Conservation (phyloP, 2,888 invertebrate species). For the Sinhomidia bicolor region DNA sequence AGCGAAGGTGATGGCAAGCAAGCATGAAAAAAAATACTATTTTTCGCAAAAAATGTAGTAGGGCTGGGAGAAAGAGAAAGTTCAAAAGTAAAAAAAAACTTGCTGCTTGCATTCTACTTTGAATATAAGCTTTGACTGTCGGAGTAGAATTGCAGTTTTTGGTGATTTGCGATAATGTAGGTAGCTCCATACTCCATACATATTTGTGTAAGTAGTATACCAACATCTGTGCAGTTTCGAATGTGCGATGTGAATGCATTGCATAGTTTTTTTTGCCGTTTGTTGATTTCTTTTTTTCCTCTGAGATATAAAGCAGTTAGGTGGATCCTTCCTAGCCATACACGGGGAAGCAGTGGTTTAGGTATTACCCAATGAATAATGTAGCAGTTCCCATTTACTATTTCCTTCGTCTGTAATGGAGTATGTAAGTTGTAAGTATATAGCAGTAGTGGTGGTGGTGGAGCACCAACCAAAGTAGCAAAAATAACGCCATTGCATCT, state of each 20-base stretch:
- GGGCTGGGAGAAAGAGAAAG: neutral
- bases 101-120: neutral
- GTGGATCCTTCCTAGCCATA: too few species aligned
- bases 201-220: neutral
- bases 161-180: neutral
- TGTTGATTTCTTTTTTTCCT: conserved; percentile 12
- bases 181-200: neutral
- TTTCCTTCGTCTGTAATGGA: neutral
- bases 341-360: too few species aligned
- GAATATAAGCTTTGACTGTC: neutral
- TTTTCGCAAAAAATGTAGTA: neutral
- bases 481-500: neutral
- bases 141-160: conserved; percentile 10
- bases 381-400: conserved; percentile 59
- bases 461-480: neutral
- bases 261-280: conserved; percentile 9
- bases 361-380: conserved; percentile 74
- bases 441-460: too few species aligned
- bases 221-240: neutral
- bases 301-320: conserved; percentile 37
- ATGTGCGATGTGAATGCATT: conserved; percentile 12
- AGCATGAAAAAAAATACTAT: neutral
- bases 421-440: neutral
- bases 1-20: conserved; percentile 1
- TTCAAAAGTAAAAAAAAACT: neutral